Conservation (phyloP, 1,140 invertebrate genomes). For the Drosophila prosaltans region DNA sequence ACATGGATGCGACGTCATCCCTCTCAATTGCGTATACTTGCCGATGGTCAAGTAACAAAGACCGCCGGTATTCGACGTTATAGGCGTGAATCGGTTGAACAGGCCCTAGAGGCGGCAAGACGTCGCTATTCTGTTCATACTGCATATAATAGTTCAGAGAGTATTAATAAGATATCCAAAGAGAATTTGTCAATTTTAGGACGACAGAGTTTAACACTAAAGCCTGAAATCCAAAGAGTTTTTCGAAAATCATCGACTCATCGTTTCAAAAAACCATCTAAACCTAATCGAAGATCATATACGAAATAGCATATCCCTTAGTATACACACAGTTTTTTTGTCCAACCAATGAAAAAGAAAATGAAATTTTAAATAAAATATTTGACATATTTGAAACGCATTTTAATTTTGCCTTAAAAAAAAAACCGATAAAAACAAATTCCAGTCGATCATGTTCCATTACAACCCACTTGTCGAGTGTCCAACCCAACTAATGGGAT, state of each 20-base stretch:
- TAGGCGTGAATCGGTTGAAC: neutral
- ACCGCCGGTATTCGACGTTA: neutral
- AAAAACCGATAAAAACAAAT: neutral
- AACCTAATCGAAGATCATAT: neutral
- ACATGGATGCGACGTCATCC: constrained; percentile 59
- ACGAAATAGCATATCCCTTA: neutral
- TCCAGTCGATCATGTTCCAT: neutral
- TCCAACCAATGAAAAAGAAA: too few relatives aligned
- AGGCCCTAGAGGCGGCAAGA: neutral
- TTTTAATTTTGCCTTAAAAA: too few relatives aligned
- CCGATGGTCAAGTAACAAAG: neutral
- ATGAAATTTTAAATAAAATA: too few relatives aligned
- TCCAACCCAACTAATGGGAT: neutral
- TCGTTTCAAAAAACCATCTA: neutral
- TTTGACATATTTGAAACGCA: too few relatives aligned
- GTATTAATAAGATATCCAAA: neutral
- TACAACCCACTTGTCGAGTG: neutral
- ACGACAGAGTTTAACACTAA: neutral
- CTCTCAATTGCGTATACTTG: neutral
- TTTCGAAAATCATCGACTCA: neutral
- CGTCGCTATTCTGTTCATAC: constrained; percentile 1
- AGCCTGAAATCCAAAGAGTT: neutral
- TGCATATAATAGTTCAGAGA: neutral
- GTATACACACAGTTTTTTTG: too few relatives aligned
- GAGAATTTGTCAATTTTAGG: neutral